Evolutionary conservation across 2,888 invertebrate genomes (phyloP), one percentile per base, ranked within the genome.

Genomic region (Spodoptera picta): DNA sequence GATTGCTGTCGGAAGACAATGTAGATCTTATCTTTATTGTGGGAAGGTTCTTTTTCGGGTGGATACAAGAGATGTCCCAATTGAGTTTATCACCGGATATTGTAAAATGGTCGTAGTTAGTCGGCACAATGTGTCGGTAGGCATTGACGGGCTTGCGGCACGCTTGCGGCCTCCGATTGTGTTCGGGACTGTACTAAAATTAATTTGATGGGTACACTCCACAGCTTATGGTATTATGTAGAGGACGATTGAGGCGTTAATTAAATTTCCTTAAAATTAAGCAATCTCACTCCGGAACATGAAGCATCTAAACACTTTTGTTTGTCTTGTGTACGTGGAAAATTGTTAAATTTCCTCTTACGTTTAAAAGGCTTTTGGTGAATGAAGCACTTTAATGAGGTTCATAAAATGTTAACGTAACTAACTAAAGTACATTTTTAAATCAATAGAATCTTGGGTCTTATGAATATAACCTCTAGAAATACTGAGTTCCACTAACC

Each of bases 61-160:
- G 71, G 62, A 73, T 73, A 62, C 65, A 61, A 78, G 76, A 80
- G 79, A 80, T 83, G 85, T 84, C 79, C 87, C 91, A 92, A 92
- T 93, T 92, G 93, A 91, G 90, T 92, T 92, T 91, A 92, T 90
- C 87, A 85, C 90, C 92, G 93, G 93, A 94, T 93, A 94, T 93
- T 91, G 92, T 92, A 90, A 92, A 92, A 92, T 92, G 90, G 91
- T 90, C 83, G 88, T 86, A 85, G 90, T 90, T 91, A 86, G 84
- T 81, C 72, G 81, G 81, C 67, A 87, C 88, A 87, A 87, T 89
- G 87, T 89, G 89, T 87, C 84, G 85, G 88, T 84, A 85, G 85
- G 84, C 90, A 90, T 91, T 85, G 90, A 90, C 86, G 87, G 65
- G 81, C 73, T 81, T 81, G 83, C 75, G 82, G 81, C 77, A 78